Percentiles rank a stretch among this genome's conserved stretches.
phyloP scores from a whole-genome alignment of 2,113 vertebrate genomes.

The Silurus glanis region DNA sequence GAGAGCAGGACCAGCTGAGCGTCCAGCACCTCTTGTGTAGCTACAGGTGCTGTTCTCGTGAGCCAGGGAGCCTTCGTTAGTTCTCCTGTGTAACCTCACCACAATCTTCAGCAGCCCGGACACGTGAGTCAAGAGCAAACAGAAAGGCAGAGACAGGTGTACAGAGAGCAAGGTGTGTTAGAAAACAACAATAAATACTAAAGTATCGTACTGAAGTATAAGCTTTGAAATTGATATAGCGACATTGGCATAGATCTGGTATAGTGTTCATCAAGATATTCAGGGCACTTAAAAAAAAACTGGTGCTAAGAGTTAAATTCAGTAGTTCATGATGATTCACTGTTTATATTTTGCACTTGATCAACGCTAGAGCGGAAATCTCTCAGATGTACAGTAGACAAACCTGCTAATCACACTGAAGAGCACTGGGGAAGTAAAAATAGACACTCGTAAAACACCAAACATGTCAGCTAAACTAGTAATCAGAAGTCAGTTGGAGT shows the following conservation, averaged over 20 bases:
- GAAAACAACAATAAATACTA: background rate
- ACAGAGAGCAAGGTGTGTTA: background rate
- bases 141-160: background rate
- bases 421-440: conserved; percentile 4
- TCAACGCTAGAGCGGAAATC: background rate
- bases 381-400: background rate
- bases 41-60: background rate
- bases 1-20: background rate
- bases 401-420: background rate
- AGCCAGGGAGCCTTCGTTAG: background rate
- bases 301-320: background rate
- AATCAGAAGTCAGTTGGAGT: background rate
- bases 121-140: background rate
- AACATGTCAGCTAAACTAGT: background rate
- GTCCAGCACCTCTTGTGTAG: background rate
- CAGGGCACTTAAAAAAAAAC: background rate
- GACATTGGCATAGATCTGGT: too few species aligned
- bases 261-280: background rate
- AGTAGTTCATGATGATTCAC: background rate
- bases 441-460: background rate
- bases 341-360: background rate
- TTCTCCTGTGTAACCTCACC: background rate
- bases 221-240: background rate
- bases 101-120: conserved; percentile 3
- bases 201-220: background rate